A percentile compares a stretch with the other conserved stretches of the same genome.
phyloP scores from a whole-genome alignment of 1,140 invertebrate species.

The Zaprionus taronus region DNA sequence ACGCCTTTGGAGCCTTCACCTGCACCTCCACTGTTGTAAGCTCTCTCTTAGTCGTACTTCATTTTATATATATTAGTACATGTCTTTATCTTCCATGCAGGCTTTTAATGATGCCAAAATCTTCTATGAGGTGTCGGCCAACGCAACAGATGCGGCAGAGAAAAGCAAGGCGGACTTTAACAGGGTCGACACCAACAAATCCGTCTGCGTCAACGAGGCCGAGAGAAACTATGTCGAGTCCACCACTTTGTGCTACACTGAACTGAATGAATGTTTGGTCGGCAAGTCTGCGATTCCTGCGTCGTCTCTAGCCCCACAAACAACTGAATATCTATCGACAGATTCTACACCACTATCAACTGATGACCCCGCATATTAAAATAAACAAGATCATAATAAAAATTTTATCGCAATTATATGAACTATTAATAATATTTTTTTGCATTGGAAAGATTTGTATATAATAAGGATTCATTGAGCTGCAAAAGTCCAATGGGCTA shows the following conservation, averaged over 20 bases:
- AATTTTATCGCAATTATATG: neutral
- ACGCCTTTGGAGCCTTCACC: constrained; percentile 3
- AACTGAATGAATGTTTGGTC: constrained; percentile 44
- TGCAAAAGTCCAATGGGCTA: too few relatives aligned
- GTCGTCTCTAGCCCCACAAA: neutral
- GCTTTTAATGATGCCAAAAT: constrained; percentile 40
- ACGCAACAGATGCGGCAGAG: constrained; percentile 29
- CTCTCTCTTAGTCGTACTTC: neutral
- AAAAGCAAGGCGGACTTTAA: constrained; percentile 26
- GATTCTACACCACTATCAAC: neutral
- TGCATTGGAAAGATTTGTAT: neutral
- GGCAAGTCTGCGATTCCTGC: neutral
- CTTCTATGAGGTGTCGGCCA: constrained; percentile 47
- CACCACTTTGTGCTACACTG: constrained; percentile 30
- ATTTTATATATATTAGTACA: neutral
- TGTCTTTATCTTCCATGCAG: neutral
- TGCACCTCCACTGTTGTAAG: constrained; percentile 23
- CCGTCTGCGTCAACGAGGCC: constrained; percentile 32
- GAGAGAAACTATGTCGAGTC: constrained; percentile 39
- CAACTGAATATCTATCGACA: neutral
- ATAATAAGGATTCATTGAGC: too few relatives aligned
- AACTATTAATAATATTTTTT: neutral
- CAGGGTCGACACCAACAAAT: neutral
- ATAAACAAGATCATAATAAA: neutral
- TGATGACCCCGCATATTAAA: neutral